Evolutionary conservation across 1,140 invertebrate genomes (phyloP).

Genomic region (Euwallacea similis): DNA sequence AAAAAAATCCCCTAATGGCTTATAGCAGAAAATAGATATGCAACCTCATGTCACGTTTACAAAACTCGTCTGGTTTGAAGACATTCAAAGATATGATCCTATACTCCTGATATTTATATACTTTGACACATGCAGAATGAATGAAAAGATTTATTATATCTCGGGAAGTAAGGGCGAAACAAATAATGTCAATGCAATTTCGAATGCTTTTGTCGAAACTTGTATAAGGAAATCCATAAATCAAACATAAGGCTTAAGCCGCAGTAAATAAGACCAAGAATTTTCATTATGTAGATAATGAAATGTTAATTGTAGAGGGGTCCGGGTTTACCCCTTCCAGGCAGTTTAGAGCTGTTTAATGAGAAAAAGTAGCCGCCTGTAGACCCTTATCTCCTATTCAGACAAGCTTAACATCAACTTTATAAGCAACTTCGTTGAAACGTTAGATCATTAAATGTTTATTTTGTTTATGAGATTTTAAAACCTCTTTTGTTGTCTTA

Average conservation of each 20-base stretch:
- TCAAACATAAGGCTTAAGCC: not conserved
- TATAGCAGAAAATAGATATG: not conserved
- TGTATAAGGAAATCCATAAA: constrained; percentile 11
- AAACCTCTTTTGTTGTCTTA: too few relatives aligned
- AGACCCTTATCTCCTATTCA: not conserved
- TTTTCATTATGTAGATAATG: constrained; percentile 1
- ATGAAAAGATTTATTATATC: constrained; percentile 20
- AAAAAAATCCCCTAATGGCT: too few relatives aligned
- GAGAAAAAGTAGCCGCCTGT: not conserved
- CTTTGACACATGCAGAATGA: constrained; percentile 14
- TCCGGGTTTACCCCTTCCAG: not conserved
- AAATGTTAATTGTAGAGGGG: not conserved
- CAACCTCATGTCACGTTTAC: constrained; percentile 6
- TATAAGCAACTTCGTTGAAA: not conserved
- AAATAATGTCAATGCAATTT: constrained; percentile 24
- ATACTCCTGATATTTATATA: constrained; percentile 13
- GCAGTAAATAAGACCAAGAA: not conserved
- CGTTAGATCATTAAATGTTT: too few relatives aligned
- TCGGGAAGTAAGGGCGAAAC: constrained; percentile 6
- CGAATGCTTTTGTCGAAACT: not conserved
- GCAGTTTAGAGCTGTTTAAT: not conserved
- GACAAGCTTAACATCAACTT: not conserved
- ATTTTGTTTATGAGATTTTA: too few relatives aligned
- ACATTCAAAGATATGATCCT: constrained; percentile 15
- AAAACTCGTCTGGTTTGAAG: constrained; percentile 5